Conservation (phyloP, 1,140 invertebrate genomes). For the Atta cephalotes region DNA sequence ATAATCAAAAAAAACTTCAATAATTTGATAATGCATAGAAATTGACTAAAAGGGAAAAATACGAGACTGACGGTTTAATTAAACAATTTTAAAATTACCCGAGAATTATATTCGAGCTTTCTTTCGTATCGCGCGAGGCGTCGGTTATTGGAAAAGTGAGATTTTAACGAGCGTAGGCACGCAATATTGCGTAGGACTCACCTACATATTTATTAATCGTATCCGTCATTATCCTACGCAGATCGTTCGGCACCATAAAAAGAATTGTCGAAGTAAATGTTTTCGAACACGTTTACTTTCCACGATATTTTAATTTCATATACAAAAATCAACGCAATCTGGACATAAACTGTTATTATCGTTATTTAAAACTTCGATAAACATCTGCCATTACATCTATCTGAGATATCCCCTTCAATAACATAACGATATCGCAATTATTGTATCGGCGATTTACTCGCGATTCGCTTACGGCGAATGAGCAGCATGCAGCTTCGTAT, state of each 20-base stretch:
- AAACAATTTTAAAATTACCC: neutral
- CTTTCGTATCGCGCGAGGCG: conserved; percentile 5
- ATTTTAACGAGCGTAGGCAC: conserved; percentile 71
- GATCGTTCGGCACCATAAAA: conserved; percentile 57
- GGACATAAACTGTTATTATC: neutral
- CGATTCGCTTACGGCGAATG: conserved; percentile 14
- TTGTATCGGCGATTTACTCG: conserved; percentile 11
- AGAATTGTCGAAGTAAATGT: conserved; percentile 21
- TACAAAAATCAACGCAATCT: neutral
- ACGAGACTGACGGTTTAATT: neutral
- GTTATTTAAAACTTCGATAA: conserved; percentile 5
- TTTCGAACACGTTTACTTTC: neutral
- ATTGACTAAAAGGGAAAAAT: neutral
- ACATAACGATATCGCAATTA: conserved; percentile 11
- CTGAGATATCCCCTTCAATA: neutral
- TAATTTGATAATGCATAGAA: neutral
- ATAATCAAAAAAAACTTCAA: neutral
- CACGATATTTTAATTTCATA: neutral
- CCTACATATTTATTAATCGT: conserved; percentile 62
- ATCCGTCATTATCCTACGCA: conserved; percentile 69
- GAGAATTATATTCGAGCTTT: conserved; percentile 14
- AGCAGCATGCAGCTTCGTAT: conserved; percentile 51
- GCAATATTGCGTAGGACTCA: conserved; percentile 64
- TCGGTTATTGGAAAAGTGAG: conserved; percentile 52
- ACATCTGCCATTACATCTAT: neutral